These are phyloP conservation scores for Tuta absoluta DNA, from an alignment of 2,888 invertebrate species.

Conservation along the genomic window DNA sequence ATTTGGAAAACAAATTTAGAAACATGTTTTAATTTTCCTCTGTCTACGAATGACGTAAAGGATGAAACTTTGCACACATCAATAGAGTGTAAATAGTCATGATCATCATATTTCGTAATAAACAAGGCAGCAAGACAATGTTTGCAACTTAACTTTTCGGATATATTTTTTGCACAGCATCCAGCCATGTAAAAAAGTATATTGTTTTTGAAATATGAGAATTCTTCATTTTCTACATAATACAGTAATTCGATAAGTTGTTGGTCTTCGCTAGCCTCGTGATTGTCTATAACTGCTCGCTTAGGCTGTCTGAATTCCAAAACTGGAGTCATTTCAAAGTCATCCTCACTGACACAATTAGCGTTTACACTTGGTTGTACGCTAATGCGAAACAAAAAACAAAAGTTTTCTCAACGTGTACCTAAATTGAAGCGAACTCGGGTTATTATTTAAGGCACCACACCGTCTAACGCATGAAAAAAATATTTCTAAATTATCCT, in stretches of 20 bases:
- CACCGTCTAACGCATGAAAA: constrained; percentile 12
- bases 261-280: constrained; percentile 2
- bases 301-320: constrained; percentile 19
- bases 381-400: constrained; percentile 21
- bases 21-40: too few relatives aligned
- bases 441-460: constrained; percentile 21
- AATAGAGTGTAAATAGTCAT: constrained; percentile 26
- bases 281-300: constrained; percentile 11
- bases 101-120: constrained; percentile 26
- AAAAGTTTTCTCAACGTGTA: constrained; percentile 25
- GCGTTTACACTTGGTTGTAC: constrained; percentile 22
- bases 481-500: constrained; percentile 24
- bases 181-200: constrained; percentile 15
- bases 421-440: constrained; percentile 7
- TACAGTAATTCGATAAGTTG: constrained; percentile 5
- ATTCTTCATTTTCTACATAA: not conserved
- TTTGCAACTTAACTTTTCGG: constrained; percentile 1
- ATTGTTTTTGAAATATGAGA: constrained; percentile 7
- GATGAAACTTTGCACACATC: too few relatives aligned
- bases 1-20: too few relatives aligned
- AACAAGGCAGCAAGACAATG: constrained; percentile 19
- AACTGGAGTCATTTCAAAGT: constrained; percentile 22
- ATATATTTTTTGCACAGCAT: constrained; percentile 4
- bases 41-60: too few relatives aligned
- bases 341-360: constrained; percentile 19